Conservation (phyloP, 2,888 invertebrate species). For the Andrena marginata region DNA sequence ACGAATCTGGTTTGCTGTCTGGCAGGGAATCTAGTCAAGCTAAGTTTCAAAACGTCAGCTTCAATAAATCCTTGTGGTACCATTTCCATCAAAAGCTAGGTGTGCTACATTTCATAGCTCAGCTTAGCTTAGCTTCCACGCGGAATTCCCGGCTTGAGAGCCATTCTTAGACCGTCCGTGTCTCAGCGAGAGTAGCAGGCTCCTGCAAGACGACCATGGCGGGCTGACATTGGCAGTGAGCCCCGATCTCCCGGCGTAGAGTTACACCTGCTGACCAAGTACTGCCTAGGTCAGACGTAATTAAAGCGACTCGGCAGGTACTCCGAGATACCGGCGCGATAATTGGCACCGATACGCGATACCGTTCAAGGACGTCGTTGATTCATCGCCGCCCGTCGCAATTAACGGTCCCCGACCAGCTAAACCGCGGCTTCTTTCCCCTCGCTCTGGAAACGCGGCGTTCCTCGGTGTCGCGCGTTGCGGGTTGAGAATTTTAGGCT, state of each 20-base stretch:
- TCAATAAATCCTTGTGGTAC: too few relatives aligned
- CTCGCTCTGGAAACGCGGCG: neutral
- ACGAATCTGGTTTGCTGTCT: too few relatives aligned
- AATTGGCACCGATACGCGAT: constrained; percentile 23
- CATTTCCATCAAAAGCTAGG: too few relatives aligned
- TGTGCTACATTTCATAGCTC: too few relatives aligned
- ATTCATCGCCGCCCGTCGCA: constrained; percentile 1
- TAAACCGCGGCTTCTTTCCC: neutral
- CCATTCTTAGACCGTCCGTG: neutral
- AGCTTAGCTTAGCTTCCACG: too few relatives aligned
- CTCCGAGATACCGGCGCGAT: constrained; percentile 4
- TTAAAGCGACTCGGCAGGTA: constrained; percentile 29
- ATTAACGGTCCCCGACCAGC: constrained; percentile 12
- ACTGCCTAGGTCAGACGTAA: constrained; percentile 32
- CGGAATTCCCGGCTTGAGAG: too few relatives aligned
- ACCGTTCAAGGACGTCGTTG: constrained; percentile 17
- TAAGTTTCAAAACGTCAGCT: too few relatives aligned
- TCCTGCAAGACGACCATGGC: neutral
- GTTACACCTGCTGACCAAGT: constrained; percentile 42
- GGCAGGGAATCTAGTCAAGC: too few relatives aligned
- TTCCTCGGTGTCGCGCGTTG: neutral
- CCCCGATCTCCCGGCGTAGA: constrained; percentile 26
- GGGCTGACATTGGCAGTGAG: constrained; percentile 48
- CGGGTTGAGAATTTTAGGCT: neutral
- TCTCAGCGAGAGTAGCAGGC: neutral